phyloP scores from a whole-genome alignment of 2,797 vertebrate genomes.

The Alcedo atthis region DNA sequence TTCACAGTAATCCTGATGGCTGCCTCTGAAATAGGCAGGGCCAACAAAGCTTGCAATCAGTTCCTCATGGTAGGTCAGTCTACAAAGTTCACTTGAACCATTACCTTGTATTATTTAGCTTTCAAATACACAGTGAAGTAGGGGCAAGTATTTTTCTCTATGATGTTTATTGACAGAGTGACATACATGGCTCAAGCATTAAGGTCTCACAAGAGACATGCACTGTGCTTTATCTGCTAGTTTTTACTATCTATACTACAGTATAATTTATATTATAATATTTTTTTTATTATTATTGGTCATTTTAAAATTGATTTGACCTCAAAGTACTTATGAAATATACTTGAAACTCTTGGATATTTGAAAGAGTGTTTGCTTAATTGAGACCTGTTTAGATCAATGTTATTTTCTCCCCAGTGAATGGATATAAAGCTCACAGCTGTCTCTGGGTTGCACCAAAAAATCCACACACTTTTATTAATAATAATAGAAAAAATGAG shows the following conservation, averaged over 20 bases:
- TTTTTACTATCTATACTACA: background rate
- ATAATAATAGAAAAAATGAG: background rate
- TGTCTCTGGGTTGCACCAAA: background rate
- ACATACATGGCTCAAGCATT: background rate
- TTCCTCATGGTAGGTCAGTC: background rate
- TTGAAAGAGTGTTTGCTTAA: background rate
- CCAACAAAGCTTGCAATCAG: background rate
- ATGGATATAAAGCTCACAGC: background rate
- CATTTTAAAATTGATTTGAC: background rate
- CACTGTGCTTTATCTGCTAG: background rate
- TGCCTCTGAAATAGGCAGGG: background rate
- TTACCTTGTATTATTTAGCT: background rate
- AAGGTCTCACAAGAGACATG: background rate
- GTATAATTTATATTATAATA: too few relatives aligned
- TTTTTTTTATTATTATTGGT: background rate
- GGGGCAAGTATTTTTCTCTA: background rate
- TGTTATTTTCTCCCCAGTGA: background rate
- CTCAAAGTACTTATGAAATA: background rate
- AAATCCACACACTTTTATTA: background rate
- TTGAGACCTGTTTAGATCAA: background rate
- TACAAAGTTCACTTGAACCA: background rate
- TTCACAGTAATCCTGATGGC: accelerated
- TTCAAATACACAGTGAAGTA: background rate
- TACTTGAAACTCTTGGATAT: background rate
- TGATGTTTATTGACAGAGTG: background rate